Evolutionary conservation across 2,888 invertebrate genomes (phyloP), one percentile per base, ranked within the genome.

Genomic region (Agrochola macilenta): DNA sequence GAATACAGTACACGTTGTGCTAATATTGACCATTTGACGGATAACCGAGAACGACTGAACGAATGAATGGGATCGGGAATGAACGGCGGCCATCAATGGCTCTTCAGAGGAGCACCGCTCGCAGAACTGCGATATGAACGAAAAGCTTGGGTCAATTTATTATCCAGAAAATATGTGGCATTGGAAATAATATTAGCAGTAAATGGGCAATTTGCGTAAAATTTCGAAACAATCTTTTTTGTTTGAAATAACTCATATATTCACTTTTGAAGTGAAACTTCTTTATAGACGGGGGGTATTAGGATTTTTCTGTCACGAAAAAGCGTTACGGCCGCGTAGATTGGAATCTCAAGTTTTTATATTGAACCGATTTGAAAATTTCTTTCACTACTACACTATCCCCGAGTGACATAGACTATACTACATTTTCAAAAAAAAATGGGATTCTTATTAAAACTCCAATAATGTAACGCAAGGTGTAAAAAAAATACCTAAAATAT

Each of bases 51-150:
- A 43, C 46, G 69, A 72, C 30, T 84, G 74, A 74, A 20, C 52
- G 71, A 75, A 49, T 83, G 63, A 82, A 74, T 75, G 74, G 39
- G 49, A 72, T 85, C 39, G 74, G 68, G 60, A 74, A 77, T 69
- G 74, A 70, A 71, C 74, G 77, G 63, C 60, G 52, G 35, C 12
- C 69, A 69, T 81, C 85, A 43, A 82, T 73, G 65, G 61, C 72
- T 64, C 83, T 85, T 61, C 74, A 85, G 12, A 60, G 11, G 57
- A 85, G 74, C 26, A 64, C 68, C 82, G 72, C 74, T 84, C 73
- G 58, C 20, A 9, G 23, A 76, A 68, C 70, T 64, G 76, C 76
- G 70, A 74, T 73, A 35, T 58, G 83, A 63, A 74, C 68, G 68
- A 69, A 82, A 63, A 74, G 12, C 71, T 46, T 60, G 54, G 46